Base-by-base conservation (phyloP, 2,113 vertebrate genomes). In the Aptenodytes patagonicus region DNA sequence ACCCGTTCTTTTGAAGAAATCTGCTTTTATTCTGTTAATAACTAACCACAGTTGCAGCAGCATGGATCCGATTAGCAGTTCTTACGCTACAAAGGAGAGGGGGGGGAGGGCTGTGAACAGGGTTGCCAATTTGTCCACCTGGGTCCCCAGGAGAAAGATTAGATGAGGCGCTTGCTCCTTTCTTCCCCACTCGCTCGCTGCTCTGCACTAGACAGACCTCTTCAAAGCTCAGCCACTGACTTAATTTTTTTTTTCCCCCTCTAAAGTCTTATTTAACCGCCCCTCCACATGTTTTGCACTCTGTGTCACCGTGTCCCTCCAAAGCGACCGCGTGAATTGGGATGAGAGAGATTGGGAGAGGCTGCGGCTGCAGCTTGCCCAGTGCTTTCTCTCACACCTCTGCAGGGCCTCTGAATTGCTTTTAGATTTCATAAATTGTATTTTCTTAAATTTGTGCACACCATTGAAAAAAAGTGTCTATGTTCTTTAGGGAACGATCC, bases 61-160 rank as follows among this genome's bases (percentile, higher is more conserved):
- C 98, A 98, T 98, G 98, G 98, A 98, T 98, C 98, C 98, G 98
- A 98, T 98, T 98, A 98, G 98, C 98, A 97, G 98, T 97, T 98
- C 98, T 98, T 97, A 95, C 3, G 92, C 97, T 96, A 98, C 98
- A 98, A 98, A 98, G 96, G 89, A 93, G 86, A 54, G 81, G 89
- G 88, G 31, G 94, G 95, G 92, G 91, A 92, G 92, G 94, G 96
- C 97, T 90, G 96, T 61, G 97, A 98, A 97, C 97, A 85, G 96
- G 96, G 98, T 89, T 98, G 98, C 98, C 98, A 98, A 98, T 98
- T 98, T 98, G 98, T 98, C 98, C 98, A 98, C 98, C 98, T 98
- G 98, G 98, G 96, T 97, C 98, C 97, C 98, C 97, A 97, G 98
- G 97, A 98, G 97, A 93, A 98, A 97, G 98, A 97, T 97, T 95